Percentiles rank a stretch among this genome's conserved stretches.
Evolutionary conservation across 2,888 invertebrate species (phyloP).

Genomic region (Phrixothrix hirtus): DNA sequence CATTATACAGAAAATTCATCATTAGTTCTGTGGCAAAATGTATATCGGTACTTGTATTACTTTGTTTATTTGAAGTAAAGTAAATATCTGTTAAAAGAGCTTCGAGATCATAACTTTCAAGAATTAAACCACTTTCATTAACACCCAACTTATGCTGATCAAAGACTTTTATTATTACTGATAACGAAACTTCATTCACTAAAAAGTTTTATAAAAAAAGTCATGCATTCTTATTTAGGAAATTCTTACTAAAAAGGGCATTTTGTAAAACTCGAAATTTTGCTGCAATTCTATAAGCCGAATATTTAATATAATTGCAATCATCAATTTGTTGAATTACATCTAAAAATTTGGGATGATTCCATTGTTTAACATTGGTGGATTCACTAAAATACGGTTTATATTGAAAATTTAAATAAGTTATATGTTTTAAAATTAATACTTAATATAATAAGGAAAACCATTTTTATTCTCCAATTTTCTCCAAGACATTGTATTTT

Average conservation of each 20-base stretch:
- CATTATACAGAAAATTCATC: conserved; percentile 67
- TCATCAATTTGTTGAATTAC: conserved; percentile 63
- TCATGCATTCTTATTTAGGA: neutral
- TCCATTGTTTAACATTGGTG: conserved; percentile 60
- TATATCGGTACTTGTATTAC: conserved; percentile 63
- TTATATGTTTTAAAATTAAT: conserved; percentile 32
- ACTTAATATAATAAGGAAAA: conserved; percentile 65
- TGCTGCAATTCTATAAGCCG: conserved; percentile 75
- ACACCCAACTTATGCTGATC: conserved; percentile 70
- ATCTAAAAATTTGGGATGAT: conserved; percentile 64
- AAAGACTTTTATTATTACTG: conserved; percentile 71
- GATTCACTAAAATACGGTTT: conserved; percentile 57
- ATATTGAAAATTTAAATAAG: neutral
- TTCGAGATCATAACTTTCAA: conserved; percentile 71
- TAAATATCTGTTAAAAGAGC: conserved; percentile 74
- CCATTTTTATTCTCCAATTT: conserved; percentile 65
- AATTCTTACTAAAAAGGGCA: conserved; percentile 66
- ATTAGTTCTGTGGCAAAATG: conserved; percentile 67
- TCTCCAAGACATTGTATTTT: conserved; percentile 57
- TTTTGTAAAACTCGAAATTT: conserved; percentile 69
- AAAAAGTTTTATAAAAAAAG: conserved; percentile 25
- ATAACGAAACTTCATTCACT: conserved; percentile 51
- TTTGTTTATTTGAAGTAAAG: conserved; percentile 72
- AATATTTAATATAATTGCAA: conserved; percentile 73
- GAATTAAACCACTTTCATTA: conserved; percentile 67